Conservation (phyloP, 2,113 vertebrate genomes). For the Mesoclemmys tuberculata region DNA sequence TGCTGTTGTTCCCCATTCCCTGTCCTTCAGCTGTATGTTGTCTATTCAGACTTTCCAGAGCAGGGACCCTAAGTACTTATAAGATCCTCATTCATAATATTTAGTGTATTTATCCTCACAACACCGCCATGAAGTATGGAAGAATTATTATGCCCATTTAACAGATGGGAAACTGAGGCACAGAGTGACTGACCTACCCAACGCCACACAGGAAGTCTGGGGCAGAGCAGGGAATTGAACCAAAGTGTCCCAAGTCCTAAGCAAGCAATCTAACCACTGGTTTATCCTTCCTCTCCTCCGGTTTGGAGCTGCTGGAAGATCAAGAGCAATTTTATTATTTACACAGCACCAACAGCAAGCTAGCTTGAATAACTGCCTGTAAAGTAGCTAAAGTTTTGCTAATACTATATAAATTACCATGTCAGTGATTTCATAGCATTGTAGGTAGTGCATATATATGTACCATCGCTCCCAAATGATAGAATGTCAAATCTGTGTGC, state of each 20-base stretch:
- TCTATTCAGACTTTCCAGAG: not conserved
- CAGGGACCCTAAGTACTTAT: not conserved
- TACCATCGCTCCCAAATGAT: not conserved
- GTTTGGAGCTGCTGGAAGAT: not conserved
- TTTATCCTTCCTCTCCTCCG: not conserved
- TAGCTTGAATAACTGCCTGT: not conserved
- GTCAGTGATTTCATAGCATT: not conserved
- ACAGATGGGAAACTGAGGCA: no score
- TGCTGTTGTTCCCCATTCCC: not conserved
- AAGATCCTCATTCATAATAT: not conserved
- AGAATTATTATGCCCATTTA: no score
- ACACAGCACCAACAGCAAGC: not conserved
- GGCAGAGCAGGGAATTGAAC: not conserved
- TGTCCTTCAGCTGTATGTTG: not conserved
- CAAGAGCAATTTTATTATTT: not conserved
- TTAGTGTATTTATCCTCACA: no score
- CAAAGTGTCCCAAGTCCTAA: not conserved
- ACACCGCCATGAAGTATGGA: no score
- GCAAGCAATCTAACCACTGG: not conserved
- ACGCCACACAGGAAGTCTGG: not conserved
- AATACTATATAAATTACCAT: no score
- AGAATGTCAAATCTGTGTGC: not conserved
- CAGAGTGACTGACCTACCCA: not conserved
- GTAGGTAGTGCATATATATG: not conserved
- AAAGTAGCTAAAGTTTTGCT: not conserved